Evolutionary conservation across 2,797 vertebrate species (phyloP), one percentile per base, ranked within the genome.

Genomic region (Glossophaga mutica): DNA sequence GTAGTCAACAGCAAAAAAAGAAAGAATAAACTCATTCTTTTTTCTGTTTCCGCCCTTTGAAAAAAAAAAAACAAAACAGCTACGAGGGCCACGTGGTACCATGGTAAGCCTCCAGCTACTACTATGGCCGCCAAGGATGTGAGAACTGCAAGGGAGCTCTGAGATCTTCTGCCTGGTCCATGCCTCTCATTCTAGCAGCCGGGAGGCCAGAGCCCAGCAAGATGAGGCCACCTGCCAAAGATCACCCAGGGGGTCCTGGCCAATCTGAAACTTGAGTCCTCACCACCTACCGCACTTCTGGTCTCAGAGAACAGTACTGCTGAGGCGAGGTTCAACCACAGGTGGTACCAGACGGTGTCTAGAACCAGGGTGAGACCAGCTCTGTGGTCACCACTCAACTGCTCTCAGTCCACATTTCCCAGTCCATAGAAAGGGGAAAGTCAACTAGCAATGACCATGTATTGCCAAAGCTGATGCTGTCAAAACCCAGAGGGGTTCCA

Each of bases 311-410:
- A 12, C 0, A 34, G 52, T 7, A 32, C 2, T 2, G n/a, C 8
- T 0, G 0, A 77, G 71, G 29, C 14, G 21, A 0, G 2, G 6
- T 19, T 90, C 67, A n/a, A 55, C 22, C 44, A 6, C 2, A 67
- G 24, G 21, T 29, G 8, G 44, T 11, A 6, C 19, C 22, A 4
- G 34, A 2, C 0, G 7, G 12, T 1, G 34, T 14, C 55, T 0
- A 55, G 37, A 74, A 19, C 4, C 2, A 32, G 29, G 32, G 4
- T 5, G 3, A 26, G 50, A n/a, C 16, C 46, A 21, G 52, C 71
- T 73, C 84, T 67, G 22, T 1, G 42, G 76, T 48, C 32, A 44
- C 50, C 12, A 44, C 46, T 67, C 88, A 85, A 6, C 24, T 52
- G 52, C 24, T 65, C 37, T 29, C 39, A 68, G 68, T 73, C 68